Conservation (phyloP, 1,140 invertebrate species). For the Anagrus nilaparvatae region DNA sequence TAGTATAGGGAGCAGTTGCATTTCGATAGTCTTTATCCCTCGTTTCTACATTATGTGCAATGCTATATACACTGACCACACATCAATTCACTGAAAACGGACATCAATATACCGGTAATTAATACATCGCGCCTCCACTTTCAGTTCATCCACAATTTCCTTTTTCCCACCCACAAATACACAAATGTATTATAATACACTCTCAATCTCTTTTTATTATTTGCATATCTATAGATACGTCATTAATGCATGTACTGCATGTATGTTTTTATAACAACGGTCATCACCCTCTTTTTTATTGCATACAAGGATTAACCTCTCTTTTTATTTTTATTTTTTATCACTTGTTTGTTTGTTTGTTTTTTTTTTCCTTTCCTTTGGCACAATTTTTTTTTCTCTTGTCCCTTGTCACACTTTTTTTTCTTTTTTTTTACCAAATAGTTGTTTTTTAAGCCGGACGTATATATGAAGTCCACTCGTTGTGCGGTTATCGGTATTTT, state of each 20-base stretch:
- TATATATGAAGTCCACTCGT: too few relatives aligned
- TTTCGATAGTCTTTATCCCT: too few relatives aligned
- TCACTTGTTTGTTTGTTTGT: slow-evolving; percentile 1
- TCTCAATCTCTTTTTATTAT: too few relatives aligned
- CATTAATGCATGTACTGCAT: too few relatives aligned
- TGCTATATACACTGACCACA: slow-evolving; percentile 44
- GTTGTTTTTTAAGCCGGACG: not conserved
- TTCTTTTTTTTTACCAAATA: slow-evolving; percentile 1
- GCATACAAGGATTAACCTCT: too few relatives aligned
- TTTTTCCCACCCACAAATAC: not conserved
- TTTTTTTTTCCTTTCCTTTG: slow-evolving; percentile 1
- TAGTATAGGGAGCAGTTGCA: too few relatives aligned
- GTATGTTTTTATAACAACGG: too few relatives aligned
- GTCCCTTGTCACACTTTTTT: not conserved
- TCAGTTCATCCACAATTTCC: not conserved
- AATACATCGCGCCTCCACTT: slow-evolving; percentile 42
- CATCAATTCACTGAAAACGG: slow-evolving; percentile 46
- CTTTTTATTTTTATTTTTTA: slow-evolving; percentile 14
- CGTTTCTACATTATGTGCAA: too few relatives aligned
- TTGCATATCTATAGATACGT: too few relatives aligned
- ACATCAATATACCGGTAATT: slow-evolving; percentile 47
- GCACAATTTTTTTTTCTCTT: not conserved
- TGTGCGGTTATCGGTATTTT: slow-evolving; percentile 6
- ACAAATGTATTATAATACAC: too few relatives aligned
- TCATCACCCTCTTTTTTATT: not conserved